These are phyloP conservation scores for Amia ocellicauda DNA, from an alignment of 2,113 vertebrate species.

Conservation along the genomic window DNA sequence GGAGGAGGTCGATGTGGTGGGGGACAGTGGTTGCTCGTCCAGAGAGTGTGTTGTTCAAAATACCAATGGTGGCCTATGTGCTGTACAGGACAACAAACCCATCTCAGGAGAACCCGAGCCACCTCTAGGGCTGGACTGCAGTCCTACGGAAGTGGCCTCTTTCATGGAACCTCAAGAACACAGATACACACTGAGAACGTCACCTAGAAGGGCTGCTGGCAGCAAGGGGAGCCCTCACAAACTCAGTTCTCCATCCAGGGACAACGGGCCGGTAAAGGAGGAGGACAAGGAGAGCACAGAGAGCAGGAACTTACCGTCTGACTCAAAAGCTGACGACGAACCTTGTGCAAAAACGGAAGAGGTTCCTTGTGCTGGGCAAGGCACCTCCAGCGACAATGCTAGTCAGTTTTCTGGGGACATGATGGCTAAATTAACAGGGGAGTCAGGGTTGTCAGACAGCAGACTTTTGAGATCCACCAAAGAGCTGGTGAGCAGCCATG, in stretches of 20 bases:
- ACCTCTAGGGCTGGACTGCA: constrained; percentile 66
- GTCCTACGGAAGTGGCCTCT: constrained; percentile 65
- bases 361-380: constrained; percentile 52
- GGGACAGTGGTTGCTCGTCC: constrained; percentile 72
- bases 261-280: constrained; percentile 82
- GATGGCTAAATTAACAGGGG: constrained; percentile 59
- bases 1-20: constrained; percentile 87
- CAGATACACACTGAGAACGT: constrained; percentile 92
- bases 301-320: constrained; percentile 59
- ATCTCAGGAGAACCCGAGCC: constrained; percentile 79
- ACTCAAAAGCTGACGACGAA: constrained; percentile 32
- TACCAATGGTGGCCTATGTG: constrained; percentile 52
- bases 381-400: constrained; percentile 47
- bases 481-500: constrained; percentile 66
- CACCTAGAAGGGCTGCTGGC: constrained; percentile 77
- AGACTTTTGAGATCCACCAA: constrained; percentile 71
- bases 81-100: constrained; percentile 57
- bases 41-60: constrained; percentile 73
- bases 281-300: constrained; percentile 60
- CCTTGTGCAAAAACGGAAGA: constrained; percentile 54
- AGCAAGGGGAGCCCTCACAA: constrained; percentile 77
- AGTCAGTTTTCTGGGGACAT: constrained; percentile 55
- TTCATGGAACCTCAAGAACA: constrained; percentile 90
- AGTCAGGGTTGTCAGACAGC: constrained; percentile 52
- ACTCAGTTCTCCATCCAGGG: constrained; percentile 76